phyloP scores from a whole-genome alignment of 2,797 vertebrate species.

The Tokudaia tokunoshimensis region DNA sequence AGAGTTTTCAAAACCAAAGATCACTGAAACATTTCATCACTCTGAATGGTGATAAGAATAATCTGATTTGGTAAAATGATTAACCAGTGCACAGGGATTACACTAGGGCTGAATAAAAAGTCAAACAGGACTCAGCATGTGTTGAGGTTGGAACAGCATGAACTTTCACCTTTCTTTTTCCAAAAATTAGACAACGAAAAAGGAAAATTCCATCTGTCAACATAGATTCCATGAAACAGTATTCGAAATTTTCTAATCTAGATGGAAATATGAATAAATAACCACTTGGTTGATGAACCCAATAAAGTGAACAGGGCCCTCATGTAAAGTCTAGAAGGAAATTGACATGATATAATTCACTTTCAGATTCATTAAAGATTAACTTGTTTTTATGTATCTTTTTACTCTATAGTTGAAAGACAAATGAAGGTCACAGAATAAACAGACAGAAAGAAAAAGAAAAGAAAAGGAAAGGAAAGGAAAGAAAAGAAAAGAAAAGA shows the following conservation, averaged over 20 bases:
- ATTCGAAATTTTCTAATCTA: slow-evolving; percentile 39
- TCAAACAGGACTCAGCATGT: neutral
- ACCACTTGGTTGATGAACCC: slow-evolving; percentile 83
- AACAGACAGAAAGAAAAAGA: slow-evolving; percentile 75
- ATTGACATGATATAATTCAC: slow-evolving; percentile 84
- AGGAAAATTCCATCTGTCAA: slow-evolving; percentile 30
- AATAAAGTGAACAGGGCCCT: slow-evolving; percentile 82
- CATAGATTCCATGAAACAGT: neutral
- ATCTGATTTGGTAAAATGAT: slow-evolving; percentile 29
- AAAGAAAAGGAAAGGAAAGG: slow-evolving; percentile 65
- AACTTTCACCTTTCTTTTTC: neutral
- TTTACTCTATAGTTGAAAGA: slow-evolving; percentile 82
- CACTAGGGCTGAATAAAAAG: neutral
- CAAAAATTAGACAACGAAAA: neutral
- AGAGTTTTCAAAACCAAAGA: slow-evolving; percentile 22
- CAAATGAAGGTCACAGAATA: slow-evolving; percentile 72
- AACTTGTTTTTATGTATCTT: slow-evolving; percentile 85
- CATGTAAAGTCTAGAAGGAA: slow-evolving; percentile 83
- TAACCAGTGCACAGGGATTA: neutral
- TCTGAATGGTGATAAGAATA: slow-evolving; percentile 34
- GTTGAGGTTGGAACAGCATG: too few relatives aligned
- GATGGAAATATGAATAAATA: slow-evolving; percentile 72
- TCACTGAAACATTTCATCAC: neutral
- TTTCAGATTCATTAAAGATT: slow-evolving; percentile 87
- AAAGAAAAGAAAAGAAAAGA: too few relatives aligned